Conservation (phyloP, 2,113 vertebrate species). For the Perca schrenkii region DNA sequence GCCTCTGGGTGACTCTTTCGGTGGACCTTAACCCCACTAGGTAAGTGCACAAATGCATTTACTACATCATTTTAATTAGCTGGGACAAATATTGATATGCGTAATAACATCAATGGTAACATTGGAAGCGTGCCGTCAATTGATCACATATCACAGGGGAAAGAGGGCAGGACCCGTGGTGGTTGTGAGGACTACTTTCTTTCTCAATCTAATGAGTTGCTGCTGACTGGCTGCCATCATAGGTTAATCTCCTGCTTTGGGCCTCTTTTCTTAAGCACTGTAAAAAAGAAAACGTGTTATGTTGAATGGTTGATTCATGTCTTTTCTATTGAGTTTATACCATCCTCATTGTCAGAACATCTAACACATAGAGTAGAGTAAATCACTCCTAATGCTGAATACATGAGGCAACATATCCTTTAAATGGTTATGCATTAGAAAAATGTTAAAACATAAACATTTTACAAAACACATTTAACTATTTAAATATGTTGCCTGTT, state of each 20-base stretch:
- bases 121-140: conserved; percentile 17
- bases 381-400: too few species aligned
- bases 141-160: conserved; percentile 53
- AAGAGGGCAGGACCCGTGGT: conserved; percentile 47
- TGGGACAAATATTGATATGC: conserved; percentile 38
- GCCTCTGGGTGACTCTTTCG: neutral
- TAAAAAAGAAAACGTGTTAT: conserved; percentile 12
- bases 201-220: conserved; percentile 57
- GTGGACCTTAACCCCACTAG: conserved; percentile 47
- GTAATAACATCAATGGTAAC: conserved; percentile 35
- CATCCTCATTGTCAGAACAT: too few species aligned
- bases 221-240: conserved; percentile 41
- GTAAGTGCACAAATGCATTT: conserved; percentile 72
- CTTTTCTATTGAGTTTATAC: neutral
- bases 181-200: conserved; percentile 37
- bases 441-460: too few species aligned
- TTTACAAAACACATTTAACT: neutral
- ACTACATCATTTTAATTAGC: conserved; percentile 15
- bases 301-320: conserved; percentile 7
- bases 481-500: neutral
- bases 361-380: too few species aligned
- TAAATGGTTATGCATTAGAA: neutral
- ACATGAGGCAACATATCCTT: too few species aligned
- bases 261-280: conserved; percentile 10
- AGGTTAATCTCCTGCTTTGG: conserved; percentile 50